A percentile compares a stretch with the other conserved stretches of the same genome.
These are phyloP conservation scores for Frankliniella fusca DNA, from an alignment of 2,888 invertebrate species.

Conservation along the genomic window DNA sequence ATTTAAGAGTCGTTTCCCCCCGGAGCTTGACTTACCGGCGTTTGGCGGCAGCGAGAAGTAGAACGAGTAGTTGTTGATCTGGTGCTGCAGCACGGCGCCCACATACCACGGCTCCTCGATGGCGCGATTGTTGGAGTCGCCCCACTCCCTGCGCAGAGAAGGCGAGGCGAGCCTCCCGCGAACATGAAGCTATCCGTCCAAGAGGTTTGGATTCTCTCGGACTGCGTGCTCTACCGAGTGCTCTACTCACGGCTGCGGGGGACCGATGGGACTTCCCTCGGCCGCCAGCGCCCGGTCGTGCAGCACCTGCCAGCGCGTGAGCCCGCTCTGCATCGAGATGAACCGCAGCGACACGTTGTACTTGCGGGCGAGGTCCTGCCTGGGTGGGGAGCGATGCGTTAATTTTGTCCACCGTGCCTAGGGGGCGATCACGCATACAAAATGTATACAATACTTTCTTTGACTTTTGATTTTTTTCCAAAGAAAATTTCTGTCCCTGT, in stretches of 20 bases:
- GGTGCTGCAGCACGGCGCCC: slow-evolving; percentile 80
- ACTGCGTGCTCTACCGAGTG: not conserved
- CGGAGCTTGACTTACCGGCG: slow-evolving; percentile 44
- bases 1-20: too few species aligned
- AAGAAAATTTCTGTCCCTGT: too few species aligned
- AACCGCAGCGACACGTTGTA: slow-evolving; percentile 75
- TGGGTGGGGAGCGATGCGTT: slow-evolving; percentile 34
- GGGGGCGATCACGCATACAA: too few species aligned
- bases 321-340: slow-evolving; percentile 82
- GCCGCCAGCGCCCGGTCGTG: slow-evolving; percentile 7
- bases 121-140: slow-evolving; percentile 67
- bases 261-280: not conserved
- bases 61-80: slow-evolving; percentile 67
- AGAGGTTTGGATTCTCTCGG: too few species aligned
- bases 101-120: slow-evolving; percentile 91
- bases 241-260: not conserved
- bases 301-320: slow-evolving; percentile 81
- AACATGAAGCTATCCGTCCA: too few species aligned
- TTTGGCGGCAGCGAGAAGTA: slow-evolving; percentile 71
- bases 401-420: not conserved
- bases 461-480: too few species aligned
- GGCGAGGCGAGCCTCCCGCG: too few species aligned
- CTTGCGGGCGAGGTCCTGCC: slow-evolving; percentile 54
- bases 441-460: slow-evolving; percentile 17
- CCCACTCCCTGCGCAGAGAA: slow-evolving; percentile 59